These are phyloP conservation scores for Pelobates cultripes DNA, from an alignment of 2,797 vertebrate species.

Conservation along the genomic window DNA sequence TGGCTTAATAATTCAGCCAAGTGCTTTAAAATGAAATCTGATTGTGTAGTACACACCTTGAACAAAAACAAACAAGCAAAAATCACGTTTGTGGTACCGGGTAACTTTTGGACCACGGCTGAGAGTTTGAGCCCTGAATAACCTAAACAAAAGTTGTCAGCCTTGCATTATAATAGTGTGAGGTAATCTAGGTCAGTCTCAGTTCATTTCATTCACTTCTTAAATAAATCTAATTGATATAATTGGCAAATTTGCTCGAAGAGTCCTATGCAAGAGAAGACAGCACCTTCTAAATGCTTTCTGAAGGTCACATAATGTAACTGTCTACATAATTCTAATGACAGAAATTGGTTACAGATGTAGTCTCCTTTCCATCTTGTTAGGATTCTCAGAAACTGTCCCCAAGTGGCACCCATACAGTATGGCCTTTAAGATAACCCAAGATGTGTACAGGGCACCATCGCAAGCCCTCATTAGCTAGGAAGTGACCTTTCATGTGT, in stretches of 20 bases:
- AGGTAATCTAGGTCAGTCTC: too few species aligned
- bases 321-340: conserved; percentile 68
- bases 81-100: too few species aligned
- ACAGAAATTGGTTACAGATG: conserved; percentile 67
- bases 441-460: conserved; percentile 66
- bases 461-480: conserved; percentile 73
- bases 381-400: conserved; percentile 67
- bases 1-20: too few species aligned
- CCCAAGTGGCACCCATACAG: conserved; percentile 70
- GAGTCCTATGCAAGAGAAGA: neutral
- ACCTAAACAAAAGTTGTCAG: too few species aligned
- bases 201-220: neutral
- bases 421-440: conserved; percentile 69
- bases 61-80: too few species aligned
- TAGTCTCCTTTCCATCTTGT: conserved; percentile 63
- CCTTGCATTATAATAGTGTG: too few species aligned
- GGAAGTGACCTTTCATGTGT: conserved; percentile 71
- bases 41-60: too few species aligned
- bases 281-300: conserved; percentile 38
- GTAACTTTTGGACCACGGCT: too few species aligned
- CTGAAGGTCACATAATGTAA: conserved; percentile 44
- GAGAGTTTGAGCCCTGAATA: too few species aligned
- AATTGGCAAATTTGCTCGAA: neutral
- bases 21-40: too few species aligned
- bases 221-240: conserved; percentile 1